phyloP scores from a whole-genome alignment of 2,888 invertebrate genomes.

The Frankliniella intonsa region DNA sequence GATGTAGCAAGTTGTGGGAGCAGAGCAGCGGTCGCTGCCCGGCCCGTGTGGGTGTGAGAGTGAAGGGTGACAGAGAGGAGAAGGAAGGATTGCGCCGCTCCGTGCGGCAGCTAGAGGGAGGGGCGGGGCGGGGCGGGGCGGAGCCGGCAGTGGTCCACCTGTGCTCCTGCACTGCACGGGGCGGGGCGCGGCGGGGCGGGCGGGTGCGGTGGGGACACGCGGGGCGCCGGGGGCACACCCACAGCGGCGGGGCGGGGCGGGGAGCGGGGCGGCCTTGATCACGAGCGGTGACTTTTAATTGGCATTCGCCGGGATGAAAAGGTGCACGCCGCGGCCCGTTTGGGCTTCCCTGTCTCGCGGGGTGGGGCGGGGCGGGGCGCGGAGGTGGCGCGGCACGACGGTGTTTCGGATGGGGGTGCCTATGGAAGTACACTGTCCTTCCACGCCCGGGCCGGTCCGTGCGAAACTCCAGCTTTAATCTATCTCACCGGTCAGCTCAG shows the following conservation, averaged over 20 bases:
- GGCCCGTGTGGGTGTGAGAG: too few relatives aligned
- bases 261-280: neutral
- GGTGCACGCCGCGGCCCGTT: neutral
- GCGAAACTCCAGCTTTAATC: too few relatives aligned
- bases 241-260: neutral
- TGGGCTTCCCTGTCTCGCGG: neutral
- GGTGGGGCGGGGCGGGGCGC: neutral
- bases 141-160: too few relatives aligned
- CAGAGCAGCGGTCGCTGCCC: too few relatives aligned
- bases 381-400: neutral
- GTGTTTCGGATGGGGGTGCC: neutral
- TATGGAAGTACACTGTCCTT: too few relatives aligned
- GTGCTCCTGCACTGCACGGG: neutral
- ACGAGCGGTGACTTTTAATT: slow-evolving; percentile 14
- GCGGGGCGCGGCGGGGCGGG: neutral
- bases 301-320: neutral
- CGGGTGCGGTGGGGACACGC: neutral
- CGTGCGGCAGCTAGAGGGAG: neutral
- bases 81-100: neutral
- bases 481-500: too few relatives aligned
- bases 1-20: too few relatives aligned
- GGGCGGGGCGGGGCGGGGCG: neutral
- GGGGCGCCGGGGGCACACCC: neutral
- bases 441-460: too few relatives aligned
- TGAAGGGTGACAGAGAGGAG: too few relatives aligned